phyloP scores from a whole-genome alignment of 2,113 vertebrate genomes.

The Columba livia region DNA sequence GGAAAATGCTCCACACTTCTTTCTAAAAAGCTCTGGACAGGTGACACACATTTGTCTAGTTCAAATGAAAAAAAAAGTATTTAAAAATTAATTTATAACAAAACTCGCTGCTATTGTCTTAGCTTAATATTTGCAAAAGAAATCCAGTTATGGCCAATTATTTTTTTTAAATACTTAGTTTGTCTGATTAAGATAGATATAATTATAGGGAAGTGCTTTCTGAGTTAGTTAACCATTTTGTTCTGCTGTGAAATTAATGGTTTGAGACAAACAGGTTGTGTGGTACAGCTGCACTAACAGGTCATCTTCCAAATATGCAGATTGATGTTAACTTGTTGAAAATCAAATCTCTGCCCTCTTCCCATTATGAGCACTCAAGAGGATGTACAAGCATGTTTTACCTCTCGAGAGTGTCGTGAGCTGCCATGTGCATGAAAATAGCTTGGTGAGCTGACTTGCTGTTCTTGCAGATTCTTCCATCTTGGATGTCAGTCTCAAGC shows the following conservation, averaged over 20 bases:
- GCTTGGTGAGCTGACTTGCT: neutral
- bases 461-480: neutral
- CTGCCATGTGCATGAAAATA: neutral
- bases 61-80: neutral
- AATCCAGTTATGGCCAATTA: neutral
- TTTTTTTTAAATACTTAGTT: neutral
- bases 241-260: neutral
- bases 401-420: neutral
- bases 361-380: neutral
- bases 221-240: neutral
- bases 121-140: slow-evolving; percentile 15
- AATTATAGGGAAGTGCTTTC: neutral
- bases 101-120: neutral
- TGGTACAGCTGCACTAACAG: neutral
- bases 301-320: neutral
- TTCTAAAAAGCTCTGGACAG: neutral
- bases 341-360: neutral
- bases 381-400: fast-evolving
- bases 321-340: neutral
- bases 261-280: neutral
- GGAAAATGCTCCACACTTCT: neutral
- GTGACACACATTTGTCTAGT: neutral
- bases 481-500: neutral
- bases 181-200: neutral
- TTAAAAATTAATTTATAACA: neutral